Conservation (phyloP, 1,140 invertebrate species). For the Oncopeltus fasciatus region DNA sequence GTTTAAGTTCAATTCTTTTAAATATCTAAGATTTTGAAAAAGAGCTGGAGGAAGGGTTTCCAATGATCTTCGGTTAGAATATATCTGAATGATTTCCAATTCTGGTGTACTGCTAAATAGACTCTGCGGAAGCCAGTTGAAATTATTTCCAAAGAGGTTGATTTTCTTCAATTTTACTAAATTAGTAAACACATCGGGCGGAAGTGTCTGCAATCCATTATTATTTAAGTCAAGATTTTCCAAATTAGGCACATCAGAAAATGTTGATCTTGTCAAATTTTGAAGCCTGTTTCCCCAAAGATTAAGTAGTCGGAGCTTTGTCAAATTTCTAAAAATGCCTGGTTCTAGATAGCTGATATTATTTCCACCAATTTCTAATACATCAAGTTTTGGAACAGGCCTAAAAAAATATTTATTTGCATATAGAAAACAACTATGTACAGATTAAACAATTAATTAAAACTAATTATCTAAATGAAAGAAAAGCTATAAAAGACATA, state of each 20-base stretch:
- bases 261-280: slow-evolving; percentile 39
- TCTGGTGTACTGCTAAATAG: slow-evolving; percentile 39
- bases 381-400: slow-evolving; percentile 34
- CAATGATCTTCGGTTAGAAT: slow-evolving; percentile 38
- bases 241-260: slow-evolving; percentile 39
- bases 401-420: too few relatives aligned
- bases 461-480: too few relatives aligned
- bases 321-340: slow-evolving; percentile 41
- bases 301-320: slow-evolving; percentile 38
- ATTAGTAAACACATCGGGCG: slow-evolving; percentile 39
- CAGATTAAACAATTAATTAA: too few relatives aligned
- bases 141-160: slow-evolving; percentile 43
- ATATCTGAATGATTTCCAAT: slow-evolving; percentile 37
- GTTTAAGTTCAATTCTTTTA: slow-evolving; percentile 36
- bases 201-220: slow-evolving; percentile 42
- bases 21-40: slow-evolving; percentile 37
- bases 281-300: slow-evolving; percentile 46
- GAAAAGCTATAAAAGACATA: too few relatives aligned
- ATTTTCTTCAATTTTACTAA: slow-evolving; percentile 40
- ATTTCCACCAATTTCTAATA: slow-evolving; percentile 45
- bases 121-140: slow-evolving; percentile 38
- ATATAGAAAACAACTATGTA: too few relatives aligned
- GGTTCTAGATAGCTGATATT: slow-evolving; percentile 38
- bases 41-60: slow-evolving; percentile 37
- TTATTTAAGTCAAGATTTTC: slow-evolving; percentile 42